Percentiles rank a stretch among this genome's conserved stretches.
phyloP scores from a whole-genome alignment of 2,113 vertebrate genomes.

The Catharus fuscescens region DNA sequence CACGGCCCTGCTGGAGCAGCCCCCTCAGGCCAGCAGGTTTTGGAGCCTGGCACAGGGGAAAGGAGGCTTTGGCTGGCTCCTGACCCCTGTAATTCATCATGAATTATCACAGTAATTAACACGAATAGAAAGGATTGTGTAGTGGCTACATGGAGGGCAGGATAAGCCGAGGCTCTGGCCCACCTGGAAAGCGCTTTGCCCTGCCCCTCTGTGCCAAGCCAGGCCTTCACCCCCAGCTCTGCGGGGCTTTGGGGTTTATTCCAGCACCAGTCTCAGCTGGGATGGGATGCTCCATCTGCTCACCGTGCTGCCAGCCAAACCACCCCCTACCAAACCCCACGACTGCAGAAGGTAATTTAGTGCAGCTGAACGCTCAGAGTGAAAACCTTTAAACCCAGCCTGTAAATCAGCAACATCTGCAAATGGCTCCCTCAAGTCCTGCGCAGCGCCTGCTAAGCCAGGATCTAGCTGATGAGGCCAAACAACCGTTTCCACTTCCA shows the following conservation, averaged over 20 bases:
- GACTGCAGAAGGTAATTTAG: neutral
- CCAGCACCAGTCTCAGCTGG: neutral
- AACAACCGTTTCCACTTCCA: neutral
- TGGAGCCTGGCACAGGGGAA: neutral
- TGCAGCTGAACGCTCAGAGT: neutral
- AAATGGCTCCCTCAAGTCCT: neutral
- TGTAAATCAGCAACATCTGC: neutral
- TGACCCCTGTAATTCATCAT: neutral
- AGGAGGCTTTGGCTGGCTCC: neutral
- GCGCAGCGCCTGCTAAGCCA: neutral
- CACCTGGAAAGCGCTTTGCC: neutral
- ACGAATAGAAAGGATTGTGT: rapidly evolving
- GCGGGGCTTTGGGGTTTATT: neutral
- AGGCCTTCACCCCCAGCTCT: neutral
- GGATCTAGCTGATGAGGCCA: neutral
- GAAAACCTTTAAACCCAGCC: neutral
- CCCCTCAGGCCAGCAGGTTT: neutral
- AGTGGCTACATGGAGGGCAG: neutral
- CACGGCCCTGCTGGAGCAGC: neutral
- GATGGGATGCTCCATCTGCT: neutral
- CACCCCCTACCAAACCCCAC: neutral
- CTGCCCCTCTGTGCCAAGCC: neutral
- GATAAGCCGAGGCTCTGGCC: neutral
- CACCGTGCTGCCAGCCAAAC: neutral
- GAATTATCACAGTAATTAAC: neutral